Percentiles rank a stretch among this genome's conserved stretches.
Evolutionary conservation across 2,113 vertebrate genomes (phyloP).

Genomic region (Campylomormyrus tamandua): DNA sequence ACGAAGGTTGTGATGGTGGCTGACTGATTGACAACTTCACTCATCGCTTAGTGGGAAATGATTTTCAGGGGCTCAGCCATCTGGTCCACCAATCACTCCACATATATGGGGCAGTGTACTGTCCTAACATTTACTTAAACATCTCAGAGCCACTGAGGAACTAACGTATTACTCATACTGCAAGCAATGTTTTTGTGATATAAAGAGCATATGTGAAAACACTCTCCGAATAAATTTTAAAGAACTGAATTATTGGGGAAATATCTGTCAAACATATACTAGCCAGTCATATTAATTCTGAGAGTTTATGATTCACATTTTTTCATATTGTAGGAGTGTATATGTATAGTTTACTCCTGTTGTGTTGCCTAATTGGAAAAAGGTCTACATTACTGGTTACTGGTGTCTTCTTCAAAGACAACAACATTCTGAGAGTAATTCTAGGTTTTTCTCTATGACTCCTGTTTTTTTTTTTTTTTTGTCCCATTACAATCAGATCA

Average conservation of each 20-base stretch:
- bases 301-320: neutral
- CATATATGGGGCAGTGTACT: neutral
- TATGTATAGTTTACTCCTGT: neutral
- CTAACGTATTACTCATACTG: neutral
- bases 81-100: neutral
- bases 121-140: neutral
- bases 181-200: neutral
- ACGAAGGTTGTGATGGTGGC: neutral
- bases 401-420: neutral
- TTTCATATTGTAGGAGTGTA: neutral
- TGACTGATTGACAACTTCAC: neutral
- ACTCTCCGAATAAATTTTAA: neutral
- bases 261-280: neutral
- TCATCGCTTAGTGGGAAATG: neutral
- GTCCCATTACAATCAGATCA: neutral
- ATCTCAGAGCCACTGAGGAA: neutral
- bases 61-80: neutral
- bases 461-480: neutral
- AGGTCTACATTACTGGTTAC: neutral
- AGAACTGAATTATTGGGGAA: neutral
- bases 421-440: neutral
- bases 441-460: neutral
- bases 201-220: neutral
- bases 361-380: neutral
- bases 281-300: neutral